Evolutionary conservation across 2,888 invertebrate genomes (phyloP).

Genomic region (Cryptus viduatorius): DNA sequence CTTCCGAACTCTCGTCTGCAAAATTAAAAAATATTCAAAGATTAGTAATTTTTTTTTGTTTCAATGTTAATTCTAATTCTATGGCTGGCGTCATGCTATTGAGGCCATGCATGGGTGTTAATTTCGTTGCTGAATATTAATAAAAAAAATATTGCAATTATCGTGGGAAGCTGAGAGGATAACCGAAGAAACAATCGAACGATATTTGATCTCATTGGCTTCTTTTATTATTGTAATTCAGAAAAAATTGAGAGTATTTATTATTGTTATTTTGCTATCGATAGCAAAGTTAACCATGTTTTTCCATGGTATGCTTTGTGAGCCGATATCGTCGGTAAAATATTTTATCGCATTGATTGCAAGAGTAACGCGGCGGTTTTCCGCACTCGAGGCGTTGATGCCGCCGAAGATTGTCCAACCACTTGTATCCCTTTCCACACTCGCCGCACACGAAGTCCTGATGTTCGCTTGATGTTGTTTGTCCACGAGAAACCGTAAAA

Average conservation of each 20-base stretch:
- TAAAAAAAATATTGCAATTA: background rate
- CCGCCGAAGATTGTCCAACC: constrained; percentile 82
- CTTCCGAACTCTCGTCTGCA: constrained; percentile 70
- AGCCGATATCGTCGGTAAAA: constrained; percentile 86
- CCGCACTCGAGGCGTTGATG: constrained; percentile 84
- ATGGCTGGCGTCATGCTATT: constrained; percentile 37
- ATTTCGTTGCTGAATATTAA: constrained; percentile 7
- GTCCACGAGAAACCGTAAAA: constrained; percentile 45
- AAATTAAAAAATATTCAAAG: constrained; percentile 65
- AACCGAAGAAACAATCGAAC: background rate
- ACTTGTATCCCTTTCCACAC: constrained; percentile 84
- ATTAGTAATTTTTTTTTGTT: constrained; percentile 3
- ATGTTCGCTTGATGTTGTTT: constrained; percentile 68
- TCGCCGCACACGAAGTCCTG: constrained; percentile 82
- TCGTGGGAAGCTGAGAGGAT: background rate
- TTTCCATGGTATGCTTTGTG: constrained; percentile 84
- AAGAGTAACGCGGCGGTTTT: constrained; percentile 80
- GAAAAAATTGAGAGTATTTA: too few species aligned
- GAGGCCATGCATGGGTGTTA: constrained; percentile 46
- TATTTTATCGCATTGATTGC: constrained; percentile 80
- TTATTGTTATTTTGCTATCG: background rate
- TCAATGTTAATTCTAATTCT: background rate
- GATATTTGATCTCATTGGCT: background rate
- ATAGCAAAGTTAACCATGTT: constrained; percentile 75
- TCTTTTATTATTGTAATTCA: too few species aligned